Evolutionary conservation across 2,797 vertebrate species (phyloP).

Genomic region (Pithecia hirsuta): DNA sequence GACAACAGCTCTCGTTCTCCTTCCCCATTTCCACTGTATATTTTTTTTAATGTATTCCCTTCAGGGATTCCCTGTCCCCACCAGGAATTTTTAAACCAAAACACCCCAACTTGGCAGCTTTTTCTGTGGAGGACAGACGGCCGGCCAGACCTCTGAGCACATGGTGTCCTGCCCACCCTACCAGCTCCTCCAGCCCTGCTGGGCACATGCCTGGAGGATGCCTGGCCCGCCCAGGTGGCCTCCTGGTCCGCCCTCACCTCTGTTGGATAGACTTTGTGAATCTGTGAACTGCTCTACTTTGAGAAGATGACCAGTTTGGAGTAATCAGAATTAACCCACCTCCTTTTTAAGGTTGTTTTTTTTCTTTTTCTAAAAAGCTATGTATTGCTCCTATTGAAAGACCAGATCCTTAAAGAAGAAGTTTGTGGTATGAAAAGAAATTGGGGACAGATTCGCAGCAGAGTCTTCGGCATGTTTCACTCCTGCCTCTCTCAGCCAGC

Average conservation of each 20-base stretch:
- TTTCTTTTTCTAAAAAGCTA: constrained; percentile 23
- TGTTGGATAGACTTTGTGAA: constrained; percentile 74
- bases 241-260: constrained; percentile 39
- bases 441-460: constrained; percentile 53
- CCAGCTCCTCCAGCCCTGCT: constrained; percentile 72
- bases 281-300: constrained; percentile 69
- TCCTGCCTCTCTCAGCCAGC: constrained; percentile 38
- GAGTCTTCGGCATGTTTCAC: constrained; percentile 40
- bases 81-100: constrained; percentile 78
- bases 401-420: constrained; percentile 68
- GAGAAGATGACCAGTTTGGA: constrained; percentile 70
- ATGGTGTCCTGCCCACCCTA: constrained; percentile 62
- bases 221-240: constrained; percentile 56
- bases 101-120: constrained; percentile 79
- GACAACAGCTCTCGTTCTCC: constrained; percentile 84
- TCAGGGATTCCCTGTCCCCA: constrained; percentile 76
- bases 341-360: constrained; percentile 47
- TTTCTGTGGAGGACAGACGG: constrained; percentile 79
- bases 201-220: constrained; percentile 59
- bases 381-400: constrained; percentile 67
- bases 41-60: constrained; percentile 64
- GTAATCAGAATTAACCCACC: constrained; percentile 55
- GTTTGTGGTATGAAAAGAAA: constrained; percentile 32
- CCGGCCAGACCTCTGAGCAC: constrained; percentile 76
- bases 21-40: constrained; percentile 58